These are phyloP conservation scores for Megamerina dolium DNA, from an alignment of 2,888 invertebrate species.

Conservation along the genomic window DNA sequence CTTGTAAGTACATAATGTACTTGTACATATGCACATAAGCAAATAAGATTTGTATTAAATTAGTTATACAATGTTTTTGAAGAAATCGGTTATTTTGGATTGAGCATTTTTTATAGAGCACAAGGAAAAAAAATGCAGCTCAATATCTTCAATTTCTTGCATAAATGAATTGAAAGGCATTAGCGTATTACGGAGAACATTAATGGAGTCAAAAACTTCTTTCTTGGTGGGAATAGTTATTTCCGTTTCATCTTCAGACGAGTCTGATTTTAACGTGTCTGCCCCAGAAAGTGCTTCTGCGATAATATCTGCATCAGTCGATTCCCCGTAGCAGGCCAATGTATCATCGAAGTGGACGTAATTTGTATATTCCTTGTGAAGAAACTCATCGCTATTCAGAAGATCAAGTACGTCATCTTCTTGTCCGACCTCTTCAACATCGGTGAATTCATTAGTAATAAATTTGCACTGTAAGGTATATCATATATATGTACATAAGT, in stretches of 20 bases:
- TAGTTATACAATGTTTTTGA: too few species aligned
- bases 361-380: conserved; percentile 10
- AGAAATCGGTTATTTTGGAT: too few species aligned
- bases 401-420: conserved; percentile 2
- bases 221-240: background rate
- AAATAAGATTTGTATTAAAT: too few species aligned
- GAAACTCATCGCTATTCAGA: conserved; percentile 5
- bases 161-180: background rate
- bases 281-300: conserved; percentile 5
- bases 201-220: background rate
- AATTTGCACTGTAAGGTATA: too few species aligned
- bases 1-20: too few species aligned
- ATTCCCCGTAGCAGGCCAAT: conserved; percentile 13
- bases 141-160: background rate
- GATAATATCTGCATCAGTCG: conserved; percentile 16
- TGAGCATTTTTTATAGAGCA: too few species aligned
- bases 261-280: conserved; percentile 4
- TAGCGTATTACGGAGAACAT: background rate
- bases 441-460: too few species aligned
- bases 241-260: conserved; percentile 5
- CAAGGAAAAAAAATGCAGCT: background rate
- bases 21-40: too few species aligned
- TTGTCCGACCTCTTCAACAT: too few species aligned
- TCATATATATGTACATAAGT: too few species aligned
- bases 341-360: conserved; percentile 14